Percentiles rank a stretch among this genome's conserved stretches.
These are phyloP conservation scores for Nannobrachium achirus DNA, from an alignment of 2,113 vertebrate species.

Conservation along the genomic window DNA sequence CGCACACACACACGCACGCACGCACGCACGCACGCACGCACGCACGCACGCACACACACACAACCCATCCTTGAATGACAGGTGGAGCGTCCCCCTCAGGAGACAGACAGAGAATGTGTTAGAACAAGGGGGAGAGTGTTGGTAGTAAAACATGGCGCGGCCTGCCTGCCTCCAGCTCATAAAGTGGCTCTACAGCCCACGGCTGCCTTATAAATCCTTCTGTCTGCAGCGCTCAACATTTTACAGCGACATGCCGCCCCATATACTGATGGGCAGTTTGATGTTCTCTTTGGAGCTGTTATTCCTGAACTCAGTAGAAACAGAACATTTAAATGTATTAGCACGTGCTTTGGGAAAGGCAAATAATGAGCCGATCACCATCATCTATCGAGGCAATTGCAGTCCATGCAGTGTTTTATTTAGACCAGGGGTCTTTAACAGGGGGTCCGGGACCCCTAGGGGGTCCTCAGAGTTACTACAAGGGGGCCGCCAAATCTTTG, in stretches of 20 bases:
- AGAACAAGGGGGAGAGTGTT: conserved; percentile 28
- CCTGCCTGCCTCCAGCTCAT: conserved; percentile 54
- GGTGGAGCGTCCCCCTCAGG: conserved; percentile 28
- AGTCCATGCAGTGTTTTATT: too few relatives aligned
- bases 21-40: neutral
- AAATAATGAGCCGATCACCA: too few relatives aligned
- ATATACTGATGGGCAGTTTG: conserved; percentile 21
- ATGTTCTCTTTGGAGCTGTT: conserved; percentile 2
- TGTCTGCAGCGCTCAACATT: conserved; percentile 29
- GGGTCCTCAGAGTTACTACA: too few relatives aligned
- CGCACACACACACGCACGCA: conserved; percentile 5
- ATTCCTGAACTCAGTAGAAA: conserved; percentile 4
- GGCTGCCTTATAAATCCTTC: conserved; percentile 57
- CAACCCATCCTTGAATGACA: conserved; percentile 47
- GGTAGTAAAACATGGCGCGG: conserved; percentile 56
- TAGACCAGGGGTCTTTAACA: too few relatives aligned
- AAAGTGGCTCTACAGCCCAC: conserved; percentile 52
- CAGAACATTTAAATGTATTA: neutral
- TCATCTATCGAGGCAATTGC: too few relatives aligned
- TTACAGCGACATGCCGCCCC: conserved; percentile 25
- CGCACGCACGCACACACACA: conserved; percentile 3
- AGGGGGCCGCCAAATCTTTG: too few relatives aligned
- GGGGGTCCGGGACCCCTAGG: too few relatives aligned
- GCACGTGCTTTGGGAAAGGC: too few relatives aligned
- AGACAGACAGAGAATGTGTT: neutral